Conservation (phyloP, 2,888 invertebrate genomes). For the Globia sparganii region DNA sequence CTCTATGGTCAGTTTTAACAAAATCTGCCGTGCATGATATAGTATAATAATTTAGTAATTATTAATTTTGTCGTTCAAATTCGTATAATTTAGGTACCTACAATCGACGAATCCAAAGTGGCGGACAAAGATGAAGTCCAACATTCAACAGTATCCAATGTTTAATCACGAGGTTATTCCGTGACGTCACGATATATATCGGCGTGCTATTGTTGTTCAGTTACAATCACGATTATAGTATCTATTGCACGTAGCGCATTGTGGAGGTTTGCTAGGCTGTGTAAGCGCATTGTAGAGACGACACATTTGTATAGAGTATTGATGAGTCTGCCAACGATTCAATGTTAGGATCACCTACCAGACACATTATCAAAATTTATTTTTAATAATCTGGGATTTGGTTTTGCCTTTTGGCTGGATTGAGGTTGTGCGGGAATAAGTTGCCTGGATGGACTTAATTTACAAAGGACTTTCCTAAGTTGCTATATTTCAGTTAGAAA, state of each 20-base stretch:
- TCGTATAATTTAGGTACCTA: too few relatives aligned
- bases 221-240: conserved; percentile 27
- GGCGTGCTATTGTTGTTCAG: background rate
- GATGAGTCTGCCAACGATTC: background rate
- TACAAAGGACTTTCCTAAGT: too few relatives aligned
- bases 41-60: background rate
- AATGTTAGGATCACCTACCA: background rate
- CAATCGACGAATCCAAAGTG: background rate
- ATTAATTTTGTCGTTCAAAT: too few relatives aligned
- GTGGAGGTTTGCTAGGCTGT: conserved; percentile 5
- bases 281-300: conserved; percentile 13
- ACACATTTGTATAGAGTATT: background rate
- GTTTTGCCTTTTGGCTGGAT: too few relatives aligned
- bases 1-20: background rate
- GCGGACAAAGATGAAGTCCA: background rate
- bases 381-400: background rate
- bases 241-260: conserved; percentile 10
- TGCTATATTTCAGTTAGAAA: too few relatives aligned
- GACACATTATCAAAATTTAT: background rate
- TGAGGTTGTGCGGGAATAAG: too few relatives aligned
- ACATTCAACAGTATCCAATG: background rate
- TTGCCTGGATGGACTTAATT: too few relatives aligned
- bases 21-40: background rate
- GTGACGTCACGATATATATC: conserved; percentile 14
- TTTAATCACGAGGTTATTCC: background rate